Percentiles rank a stretch among this genome's conserved stretches.
These are phyloP conservation scores for Hyphantria cunea DNA, from an alignment of 1,140 invertebrate species.

Conservation along the genomic window DNA sequence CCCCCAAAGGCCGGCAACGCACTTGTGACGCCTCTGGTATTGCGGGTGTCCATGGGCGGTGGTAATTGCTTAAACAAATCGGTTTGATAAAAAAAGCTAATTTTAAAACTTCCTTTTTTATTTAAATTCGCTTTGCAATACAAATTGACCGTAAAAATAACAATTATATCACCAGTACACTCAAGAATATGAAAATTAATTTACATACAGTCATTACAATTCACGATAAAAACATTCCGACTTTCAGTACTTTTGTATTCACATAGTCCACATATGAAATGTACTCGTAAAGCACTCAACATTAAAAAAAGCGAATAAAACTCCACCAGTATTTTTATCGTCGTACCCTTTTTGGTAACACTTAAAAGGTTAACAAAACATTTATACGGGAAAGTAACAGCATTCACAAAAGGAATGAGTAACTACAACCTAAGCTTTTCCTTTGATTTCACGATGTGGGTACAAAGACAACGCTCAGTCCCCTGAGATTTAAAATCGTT, in stretches of 20 bases:
- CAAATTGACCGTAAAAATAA: too few species aligned
- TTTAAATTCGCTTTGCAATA: too few species aligned
- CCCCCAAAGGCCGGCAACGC: too few species aligned
- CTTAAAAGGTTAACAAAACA: constrained; percentile 13
- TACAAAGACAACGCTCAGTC: constrained; percentile 18
- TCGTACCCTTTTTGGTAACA: constrained; percentile 3
- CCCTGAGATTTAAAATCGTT: constrained; percentile 20
- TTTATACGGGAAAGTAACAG: constrained; percentile 1
- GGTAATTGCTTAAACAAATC: too few species aligned
- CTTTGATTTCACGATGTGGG: constrained; percentile 13
- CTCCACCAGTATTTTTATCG: constrained; percentile 7
- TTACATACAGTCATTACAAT: too few species aligned
- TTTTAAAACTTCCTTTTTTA: too few species aligned
- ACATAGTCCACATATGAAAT: not conserved
- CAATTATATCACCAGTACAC: too few species aligned
- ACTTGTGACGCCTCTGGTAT: too few species aligned
- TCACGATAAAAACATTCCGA: too few species aligned
- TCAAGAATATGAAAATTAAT: too few species aligned
- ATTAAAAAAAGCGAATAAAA: not conserved
- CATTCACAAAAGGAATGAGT: constrained; percentile 13
- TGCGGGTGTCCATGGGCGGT: too few species aligned
- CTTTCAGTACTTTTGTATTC: not conserved
- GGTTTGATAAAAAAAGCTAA: too few species aligned
- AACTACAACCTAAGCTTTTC: not conserved
- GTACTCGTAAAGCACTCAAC: not conserved